A percentile compares a stretch with the other conserved stretches of the same genome.
These are phyloP conservation scores for Ctenicera cuprea DNA, from an alignment of 2,888 invertebrate genomes.

Conservation along the genomic window DNA sequence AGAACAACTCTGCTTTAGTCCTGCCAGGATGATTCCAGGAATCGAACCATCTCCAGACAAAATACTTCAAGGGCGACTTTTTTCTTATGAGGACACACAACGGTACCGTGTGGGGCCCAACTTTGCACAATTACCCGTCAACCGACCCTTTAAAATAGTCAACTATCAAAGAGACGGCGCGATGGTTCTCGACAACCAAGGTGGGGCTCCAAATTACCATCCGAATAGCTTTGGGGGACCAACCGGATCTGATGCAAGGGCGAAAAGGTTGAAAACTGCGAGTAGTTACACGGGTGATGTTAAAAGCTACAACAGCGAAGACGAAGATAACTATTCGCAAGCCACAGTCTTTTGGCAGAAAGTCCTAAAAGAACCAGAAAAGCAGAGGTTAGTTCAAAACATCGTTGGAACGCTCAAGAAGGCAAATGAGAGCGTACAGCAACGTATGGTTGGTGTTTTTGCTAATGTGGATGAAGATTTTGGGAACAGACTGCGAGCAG, in stretches of 20 bases:
- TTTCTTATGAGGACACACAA: conserved; percentile 94
- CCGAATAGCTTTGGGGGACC: conserved; percentile 97
- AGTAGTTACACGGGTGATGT: conserved; percentile 83
- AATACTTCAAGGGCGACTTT: conserved; percentile 91
- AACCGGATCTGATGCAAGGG: conserved; percentile 75
- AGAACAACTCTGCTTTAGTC: conserved; percentile 93
- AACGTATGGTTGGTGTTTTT: conserved; percentile 89
- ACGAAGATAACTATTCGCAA: conserved; percentile 93
- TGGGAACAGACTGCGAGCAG: conserved; percentile 81
- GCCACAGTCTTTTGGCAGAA: conserved; percentile 87
- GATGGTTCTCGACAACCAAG: conserved; percentile 86
- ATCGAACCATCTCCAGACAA: conserved; percentile 95
- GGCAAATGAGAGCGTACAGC: conserved; percentile 90
- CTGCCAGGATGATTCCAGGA: conserved; percentile 92
- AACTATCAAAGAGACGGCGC: conserved; percentile 95
- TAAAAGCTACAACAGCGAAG: conserved; percentile 64
- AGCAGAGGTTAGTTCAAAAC: conserved; percentile 84
- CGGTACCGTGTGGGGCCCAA: conserved; percentile 93
- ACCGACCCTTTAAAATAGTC: conserved; percentile 87
- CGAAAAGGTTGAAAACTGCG: conserved; percentile 76
- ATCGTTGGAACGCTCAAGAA: conserved; percentile 85
- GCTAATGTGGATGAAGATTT: conserved; percentile 86
- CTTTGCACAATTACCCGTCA: conserved; percentile 94
- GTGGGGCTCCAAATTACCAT: conserved; percentile 94
- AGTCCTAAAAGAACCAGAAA: conserved; percentile 84